phyloP scores from a whole-genome alignment of 2,888 invertebrate genomes.

The Balanococcus diminutus region DNA sequence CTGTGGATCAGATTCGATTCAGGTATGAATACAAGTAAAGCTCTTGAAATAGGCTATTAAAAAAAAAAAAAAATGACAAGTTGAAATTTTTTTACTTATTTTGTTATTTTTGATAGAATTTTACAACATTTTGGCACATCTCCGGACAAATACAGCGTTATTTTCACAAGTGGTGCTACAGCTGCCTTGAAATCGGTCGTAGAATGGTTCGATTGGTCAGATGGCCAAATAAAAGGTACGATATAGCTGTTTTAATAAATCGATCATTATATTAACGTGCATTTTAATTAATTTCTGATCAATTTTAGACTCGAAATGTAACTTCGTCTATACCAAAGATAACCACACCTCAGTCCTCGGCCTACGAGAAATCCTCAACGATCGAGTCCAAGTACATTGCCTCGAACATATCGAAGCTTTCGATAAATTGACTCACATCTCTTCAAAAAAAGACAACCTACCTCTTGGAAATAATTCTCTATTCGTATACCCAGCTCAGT shows the following conservation, averaged over 20 bases:
- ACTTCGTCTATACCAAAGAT: slow-evolving; percentile 82
- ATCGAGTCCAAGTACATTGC: slow-evolving; percentile 66
- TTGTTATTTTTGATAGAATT: slow-evolving; percentile 61
- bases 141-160: slow-evolving; percentile 78
- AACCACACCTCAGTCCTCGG: slow-evolving; percentile 96
- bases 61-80: too few species aligned
- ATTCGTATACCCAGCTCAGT: slow-evolving; percentile 88
- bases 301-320: slow-evolving; percentile 64
- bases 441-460: neutral
- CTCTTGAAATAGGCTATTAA: too few species aligned
- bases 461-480: slow-evolving; percentile 66
- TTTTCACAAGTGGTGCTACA: slow-evolving; percentile 96
- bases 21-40: slow-evolving; percentile 63
- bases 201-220: slow-evolving; percentile 73
- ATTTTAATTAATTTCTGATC: neutral
- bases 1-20: slow-evolving; percentile 81
- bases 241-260: neutral
- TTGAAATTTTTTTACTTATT: too few species aligned
- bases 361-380: slow-evolving; percentile 76
- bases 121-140: slow-evolving; percentile 84
- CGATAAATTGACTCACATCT: too few species aligned
- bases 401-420: slow-evolving; percentile 69
- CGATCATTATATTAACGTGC: neutral
- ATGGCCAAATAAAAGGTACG: neutral
- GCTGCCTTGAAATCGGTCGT: slow-evolving; percentile 81